Base-by-base conservation (phyloP, 64 coral and sea anemone species). In the Stylophora pistillata region DNA sequence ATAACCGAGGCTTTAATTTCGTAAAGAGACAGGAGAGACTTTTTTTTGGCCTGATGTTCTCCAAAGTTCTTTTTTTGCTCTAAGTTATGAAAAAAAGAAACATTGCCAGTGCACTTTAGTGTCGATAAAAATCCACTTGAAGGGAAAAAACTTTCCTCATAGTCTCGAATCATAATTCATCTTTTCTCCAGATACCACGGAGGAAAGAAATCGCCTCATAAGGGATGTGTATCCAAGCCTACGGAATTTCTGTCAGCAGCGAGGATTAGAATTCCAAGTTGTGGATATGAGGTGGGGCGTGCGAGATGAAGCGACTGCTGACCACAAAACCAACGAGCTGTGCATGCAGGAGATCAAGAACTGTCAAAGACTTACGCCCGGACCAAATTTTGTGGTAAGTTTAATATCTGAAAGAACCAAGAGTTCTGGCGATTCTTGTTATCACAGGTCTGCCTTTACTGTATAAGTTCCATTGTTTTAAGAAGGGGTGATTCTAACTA, bases 251-350 rank as follows among this genome's bases (percentile, higher is more conserved):
- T 96, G 94, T 81, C 90, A 96, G 74, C 94, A 96, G 55, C 82
- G 60, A 66, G 74, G 87, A 10, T 84, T 96, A 9, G 95, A 96
- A 52, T 96, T 96, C 57, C 95, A 96, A 81, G 91, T 96, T 21
- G 95, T 96, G 81, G 95, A 96, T 47, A 96, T 96, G 95, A 88
- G 95, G 65, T 96, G 95, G 95, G 95, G 95, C 56, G 95, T 96
- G 15, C 81, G 95, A 31, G 95, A 96, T 86, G 95, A 96, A 59
- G 87, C 95, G 2, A 90, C 91, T 31, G 95, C 95, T 93, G 95
- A 97, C 58, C 95, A 97, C 71, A 93, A 97, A 78, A 93, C 95
- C 68, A 97, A 88, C 27, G 95, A 97, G 30, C 58, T 97, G 57
- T 96, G 94, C 30, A 86, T 93, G 30, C 85, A 85, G 73, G 94